These are phyloP conservation scores for Mesitornis unicolor DNA, from an alignment of 2,113 vertebrate species.

Conservation along the genomic window DNA sequence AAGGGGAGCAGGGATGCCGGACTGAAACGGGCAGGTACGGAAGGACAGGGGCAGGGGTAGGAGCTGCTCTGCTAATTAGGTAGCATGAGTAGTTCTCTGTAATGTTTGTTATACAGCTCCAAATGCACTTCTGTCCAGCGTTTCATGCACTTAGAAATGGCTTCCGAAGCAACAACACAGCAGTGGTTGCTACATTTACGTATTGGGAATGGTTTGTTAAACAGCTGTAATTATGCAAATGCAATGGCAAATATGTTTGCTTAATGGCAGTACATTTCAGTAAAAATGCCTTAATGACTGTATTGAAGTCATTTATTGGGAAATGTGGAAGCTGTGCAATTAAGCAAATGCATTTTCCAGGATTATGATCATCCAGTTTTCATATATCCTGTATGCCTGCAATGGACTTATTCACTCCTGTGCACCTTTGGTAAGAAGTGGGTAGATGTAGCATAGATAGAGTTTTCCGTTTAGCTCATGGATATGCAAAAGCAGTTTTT, in stretches of 20 bases:
- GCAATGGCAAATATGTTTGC: background rate
- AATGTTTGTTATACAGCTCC: background rate
- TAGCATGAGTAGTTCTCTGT: background rate
- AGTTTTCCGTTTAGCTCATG: background rate
- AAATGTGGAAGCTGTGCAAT: background rate
- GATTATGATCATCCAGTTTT: background rate
- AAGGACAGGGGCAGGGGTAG: background rate
- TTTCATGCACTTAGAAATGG: background rate
- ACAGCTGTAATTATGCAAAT: background rate
- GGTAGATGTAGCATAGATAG: background rate
- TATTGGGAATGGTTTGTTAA: conserved; percentile 13
- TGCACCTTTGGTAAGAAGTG: background rate
- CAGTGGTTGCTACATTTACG: background rate
- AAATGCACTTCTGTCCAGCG: background rate
- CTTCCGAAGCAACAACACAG: background rate
- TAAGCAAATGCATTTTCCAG: conserved; percentile 12
- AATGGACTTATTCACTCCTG: background rate
- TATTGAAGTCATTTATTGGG: background rate
- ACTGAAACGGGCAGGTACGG: background rate
- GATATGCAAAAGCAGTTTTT: background rate
- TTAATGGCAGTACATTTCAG: background rate
- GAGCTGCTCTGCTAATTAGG: background rate
- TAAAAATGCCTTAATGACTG: background rate
- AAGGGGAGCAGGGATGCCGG: background rate
- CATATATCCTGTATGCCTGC: background rate